phyloP scores from a whole-genome alignment of 2,888 invertebrate species.

The Lasioglossum pauxillum region DNA sequence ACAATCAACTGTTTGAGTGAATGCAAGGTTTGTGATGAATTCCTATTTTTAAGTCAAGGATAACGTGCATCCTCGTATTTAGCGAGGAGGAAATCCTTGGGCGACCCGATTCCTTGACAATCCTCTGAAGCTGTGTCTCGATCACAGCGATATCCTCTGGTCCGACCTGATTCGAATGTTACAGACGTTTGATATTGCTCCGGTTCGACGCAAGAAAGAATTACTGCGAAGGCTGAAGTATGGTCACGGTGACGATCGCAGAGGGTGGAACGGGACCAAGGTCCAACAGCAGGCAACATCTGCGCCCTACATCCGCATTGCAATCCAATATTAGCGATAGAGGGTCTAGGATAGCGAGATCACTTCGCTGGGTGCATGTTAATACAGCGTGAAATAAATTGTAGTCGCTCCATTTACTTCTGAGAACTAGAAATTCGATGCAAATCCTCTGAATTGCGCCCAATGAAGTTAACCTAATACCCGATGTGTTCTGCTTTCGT shows the following conservation, averaged over 20 bases:
- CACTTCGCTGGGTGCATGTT: background rate
- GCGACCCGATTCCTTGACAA: constrained; percentile 3
- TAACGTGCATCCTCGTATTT: background rate
- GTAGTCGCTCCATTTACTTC: background rate
- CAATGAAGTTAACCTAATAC: background rate
- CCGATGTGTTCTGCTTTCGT: background rate
- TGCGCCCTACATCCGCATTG: constrained; percentile 10
- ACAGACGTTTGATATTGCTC: background rate
- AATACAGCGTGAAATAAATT: background rate
- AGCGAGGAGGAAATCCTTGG: constrained; percentile 3
- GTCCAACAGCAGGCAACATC: constrained; percentile 5
- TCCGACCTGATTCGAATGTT: background rate
- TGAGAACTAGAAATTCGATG: background rate
- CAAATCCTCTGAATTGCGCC: background rate
- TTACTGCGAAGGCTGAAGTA: background rate
- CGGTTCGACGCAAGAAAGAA: background rate
- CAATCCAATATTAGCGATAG: background rate
- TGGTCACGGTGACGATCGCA: background rate
- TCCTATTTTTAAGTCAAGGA: background rate
- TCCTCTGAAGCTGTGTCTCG: background rate
- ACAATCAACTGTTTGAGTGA: background rate
- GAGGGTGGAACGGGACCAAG: constrained; percentile 9
- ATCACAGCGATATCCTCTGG: background rate
- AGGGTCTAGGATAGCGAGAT: background rate
- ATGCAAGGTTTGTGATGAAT: background rate